These are phyloP conservation scores for Colius striatus DNA, from an alignment of 2,113 vertebrate species.

Conservation along the genomic window DNA sequence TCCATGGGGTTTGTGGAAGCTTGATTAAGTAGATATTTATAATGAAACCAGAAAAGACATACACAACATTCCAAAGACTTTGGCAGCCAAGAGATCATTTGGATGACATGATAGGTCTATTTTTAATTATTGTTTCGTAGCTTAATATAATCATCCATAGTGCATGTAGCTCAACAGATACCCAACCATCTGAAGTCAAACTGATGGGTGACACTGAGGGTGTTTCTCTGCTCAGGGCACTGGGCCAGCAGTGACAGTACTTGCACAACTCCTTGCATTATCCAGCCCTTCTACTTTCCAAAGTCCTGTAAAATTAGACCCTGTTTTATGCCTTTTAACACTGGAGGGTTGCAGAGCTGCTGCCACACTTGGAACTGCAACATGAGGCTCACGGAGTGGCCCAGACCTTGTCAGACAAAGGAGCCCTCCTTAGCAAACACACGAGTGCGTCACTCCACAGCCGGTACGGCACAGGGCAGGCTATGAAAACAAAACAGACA, in stretches of 20 bases:
- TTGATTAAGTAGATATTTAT: not conserved
- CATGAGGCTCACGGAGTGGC: not conserved
- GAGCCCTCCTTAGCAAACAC: not conserved
- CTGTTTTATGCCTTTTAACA: not conserved
- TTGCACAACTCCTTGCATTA: not conserved
- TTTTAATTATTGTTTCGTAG: not conserved
- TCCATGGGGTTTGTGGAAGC: not conserved
- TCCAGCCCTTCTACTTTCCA: not conserved
- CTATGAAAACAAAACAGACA: not conserved
- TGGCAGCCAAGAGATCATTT: not conserved
- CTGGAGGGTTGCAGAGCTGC: not conserved
- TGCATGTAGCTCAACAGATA: not conserved
- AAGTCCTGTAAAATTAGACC: not conserved
- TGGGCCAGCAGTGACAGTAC: not conserved
- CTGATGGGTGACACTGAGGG: not conserved
- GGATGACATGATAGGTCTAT: not conserved
- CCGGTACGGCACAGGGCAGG: not conserved
- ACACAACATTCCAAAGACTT: not conserved
- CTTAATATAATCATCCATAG: not conserved
- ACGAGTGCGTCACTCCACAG: too few species aligned
- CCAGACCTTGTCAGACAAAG: fast-evolving
- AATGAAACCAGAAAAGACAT: not conserved
- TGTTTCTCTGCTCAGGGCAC: not conserved
- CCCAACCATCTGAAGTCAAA: not conserved
- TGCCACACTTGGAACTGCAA: not conserved